Conservation (phyloP, 2,888 invertebrate genomes). For the Ecliptopera silaceata region DNA sequence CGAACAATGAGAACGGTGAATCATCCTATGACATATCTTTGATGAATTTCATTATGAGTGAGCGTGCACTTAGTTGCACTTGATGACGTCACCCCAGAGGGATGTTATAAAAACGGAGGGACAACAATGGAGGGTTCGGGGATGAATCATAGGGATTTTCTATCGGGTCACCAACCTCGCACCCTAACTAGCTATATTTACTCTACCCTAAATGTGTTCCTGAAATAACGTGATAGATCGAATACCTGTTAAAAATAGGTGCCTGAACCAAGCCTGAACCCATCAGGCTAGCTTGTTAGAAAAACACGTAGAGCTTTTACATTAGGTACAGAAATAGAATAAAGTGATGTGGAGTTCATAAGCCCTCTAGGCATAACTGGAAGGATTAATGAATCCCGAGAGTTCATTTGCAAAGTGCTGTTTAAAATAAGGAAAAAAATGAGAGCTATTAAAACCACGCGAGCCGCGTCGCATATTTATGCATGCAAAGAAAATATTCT, state of each 20-base stretch:
- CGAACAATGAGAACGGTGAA: conserved; percentile 55
- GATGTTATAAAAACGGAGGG: conserved; percentile 64
- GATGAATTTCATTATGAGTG: conserved; percentile 60
- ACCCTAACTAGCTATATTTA: conserved; percentile 67
- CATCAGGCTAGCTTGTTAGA: conserved; percentile 37
- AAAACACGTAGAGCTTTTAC: conserved; percentile 39
- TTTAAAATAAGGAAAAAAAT: conserved; percentile 42
- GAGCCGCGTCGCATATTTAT: conserved; percentile 46
- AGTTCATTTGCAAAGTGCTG: conserved; percentile 38
- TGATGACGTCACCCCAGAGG: conserved; percentile 72
- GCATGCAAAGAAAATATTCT: conserved; percentile 51
- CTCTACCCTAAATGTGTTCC: conserved; percentile 53
- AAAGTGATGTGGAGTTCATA: conserved; percentile 18
- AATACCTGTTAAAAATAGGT: conserved; percentile 45
- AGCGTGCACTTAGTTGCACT: conserved; percentile 56
- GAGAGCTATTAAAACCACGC: conserved; percentile 39
- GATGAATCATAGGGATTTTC: conserved; percentile 79
- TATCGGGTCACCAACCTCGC: conserved; percentile 71
- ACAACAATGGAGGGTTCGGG: conserved; percentile 67
- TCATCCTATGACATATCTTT: conserved; percentile 63
- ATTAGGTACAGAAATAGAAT: conserved; percentile 39
- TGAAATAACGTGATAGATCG: conserved; percentile 46
- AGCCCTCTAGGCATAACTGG: conserved; percentile 15
- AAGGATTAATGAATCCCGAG: conserved; percentile 26
- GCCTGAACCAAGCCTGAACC: conserved; percentile 28